A percentile compares a stretch with the other conserved stretches of the same genome.
phyloP scores from a whole-genome alignment of 37 sponge, comb jelly and placozoan species.

The Ephydatia muelleri region DNA sequence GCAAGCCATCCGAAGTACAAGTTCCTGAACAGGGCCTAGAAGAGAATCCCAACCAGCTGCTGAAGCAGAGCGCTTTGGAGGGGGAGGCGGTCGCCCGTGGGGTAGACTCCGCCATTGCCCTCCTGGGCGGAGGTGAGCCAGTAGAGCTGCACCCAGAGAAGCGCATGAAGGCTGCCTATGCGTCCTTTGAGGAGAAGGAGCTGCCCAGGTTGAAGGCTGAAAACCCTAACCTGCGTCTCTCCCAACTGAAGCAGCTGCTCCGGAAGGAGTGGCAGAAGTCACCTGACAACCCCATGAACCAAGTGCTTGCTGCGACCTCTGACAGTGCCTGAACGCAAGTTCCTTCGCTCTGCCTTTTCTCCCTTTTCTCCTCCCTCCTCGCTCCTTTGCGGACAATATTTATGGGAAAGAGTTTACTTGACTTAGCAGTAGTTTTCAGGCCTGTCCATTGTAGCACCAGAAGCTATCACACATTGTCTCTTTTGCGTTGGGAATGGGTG shows the following conservation, averaged over 20 bases:
- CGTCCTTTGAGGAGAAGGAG: constrained; percentile 86
- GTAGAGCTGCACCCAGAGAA: constrained; percentile 77
- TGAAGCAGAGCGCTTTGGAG: constrained; percentile 40
- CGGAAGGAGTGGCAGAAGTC: constrained; percentile 96
- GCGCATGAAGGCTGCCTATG: constrained; percentile 85
- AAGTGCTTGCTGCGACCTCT: not conserved
- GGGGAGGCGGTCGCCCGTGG: constrained; percentile 76
- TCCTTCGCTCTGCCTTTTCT: not conserved
- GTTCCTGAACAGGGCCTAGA: constrained; percentile 39
- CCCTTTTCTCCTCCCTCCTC: not conserved
- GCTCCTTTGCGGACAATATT: no score
- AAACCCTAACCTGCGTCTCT: constrained; percentile 86
- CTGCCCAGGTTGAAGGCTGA: constrained; percentile 78
- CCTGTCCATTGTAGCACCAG: no score
- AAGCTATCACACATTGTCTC: no score
- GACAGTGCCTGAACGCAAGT: not conserved
- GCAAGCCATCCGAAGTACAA: constrained; percentile 46
- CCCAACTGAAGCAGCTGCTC: constrained; percentile 92
- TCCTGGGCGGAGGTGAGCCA: constrained; percentile 56
- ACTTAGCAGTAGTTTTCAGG: no score
- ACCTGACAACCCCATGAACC: constrained; percentile 97
- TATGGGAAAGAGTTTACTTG: no score
- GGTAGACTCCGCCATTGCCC: constrained; percentile 89
- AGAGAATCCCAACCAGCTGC: constrained; percentile 87
- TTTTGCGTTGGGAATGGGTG: no score